phyloP scores from a whole-genome alignment of 2,797 vertebrate genomes.

The Arctocebus calabarensis region DNA sequence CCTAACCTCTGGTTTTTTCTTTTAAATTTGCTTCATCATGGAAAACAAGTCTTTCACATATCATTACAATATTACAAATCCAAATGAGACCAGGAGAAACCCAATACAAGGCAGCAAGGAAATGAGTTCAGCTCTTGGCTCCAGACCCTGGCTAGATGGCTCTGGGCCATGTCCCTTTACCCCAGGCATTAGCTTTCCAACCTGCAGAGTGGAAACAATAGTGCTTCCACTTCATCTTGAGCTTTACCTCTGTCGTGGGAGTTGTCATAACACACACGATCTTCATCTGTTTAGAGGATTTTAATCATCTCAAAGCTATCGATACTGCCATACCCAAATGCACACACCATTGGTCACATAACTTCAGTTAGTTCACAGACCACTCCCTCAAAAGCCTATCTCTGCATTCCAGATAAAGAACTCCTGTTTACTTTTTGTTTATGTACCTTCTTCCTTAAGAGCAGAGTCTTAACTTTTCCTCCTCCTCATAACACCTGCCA shows the following conservation, averaged over 20 bases:
- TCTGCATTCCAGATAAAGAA: neutral
- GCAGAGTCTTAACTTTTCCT: neutral
- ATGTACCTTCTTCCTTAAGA: neutral
- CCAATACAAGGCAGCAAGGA: neutral
- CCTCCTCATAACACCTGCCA: neutral
- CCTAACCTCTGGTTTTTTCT: neutral
- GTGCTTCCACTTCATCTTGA: neutral
- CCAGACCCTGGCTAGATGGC: neutral
- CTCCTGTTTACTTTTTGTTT: neutral
- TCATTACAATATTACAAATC: neutral
- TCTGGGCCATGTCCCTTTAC: no score
- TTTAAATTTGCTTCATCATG: neutral
- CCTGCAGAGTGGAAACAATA: neutral
- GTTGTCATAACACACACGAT: neutral
- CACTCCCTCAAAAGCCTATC: neutral
- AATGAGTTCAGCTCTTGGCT: neutral
- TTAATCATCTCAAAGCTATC: neutral
- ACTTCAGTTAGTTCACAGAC: neutral
- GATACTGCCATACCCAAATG: no score
- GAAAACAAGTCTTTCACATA: neutral
- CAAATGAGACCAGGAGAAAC: neutral
- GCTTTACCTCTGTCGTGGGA: neutral
- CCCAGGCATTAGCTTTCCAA: neutral
- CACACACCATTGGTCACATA: fast-evolving
- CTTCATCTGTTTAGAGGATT: neutral